Base-by-base conservation (phyloP, 2,888 invertebrate genomes). In the Tenthredo amoena region DNA sequence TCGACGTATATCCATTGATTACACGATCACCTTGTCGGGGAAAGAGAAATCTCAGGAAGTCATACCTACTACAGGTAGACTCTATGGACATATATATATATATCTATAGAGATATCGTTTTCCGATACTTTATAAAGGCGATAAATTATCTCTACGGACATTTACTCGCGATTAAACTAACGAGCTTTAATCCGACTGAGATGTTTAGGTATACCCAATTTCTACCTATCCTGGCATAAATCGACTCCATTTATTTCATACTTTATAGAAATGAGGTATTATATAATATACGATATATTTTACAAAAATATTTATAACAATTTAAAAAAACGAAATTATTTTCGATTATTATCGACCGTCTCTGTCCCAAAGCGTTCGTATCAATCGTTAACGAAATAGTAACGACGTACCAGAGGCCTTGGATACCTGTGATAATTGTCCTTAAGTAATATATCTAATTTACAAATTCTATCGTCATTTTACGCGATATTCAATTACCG, bases 31-130 rank as follows among this genome's bases (percentile, higher is more conserved):
- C 31, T 34, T 71, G 71, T 71, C 37, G 37, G 71, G 10, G 62
- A 12, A 71, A 71, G 34, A 71, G 31, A 71, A 71, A 71, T 71
- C 26, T 71, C 37, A 71, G 71, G 71, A 71, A 71, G 71, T 71
- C 18, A 34, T 34, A 47, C 47, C 15, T 34, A 47, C 47, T 47
- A 15, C 15, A 47, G 47, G 12, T 15, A 15, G 47, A 1, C 15
- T 47, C 12, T 47, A 47, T 15, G 12, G 47, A 12, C 15, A 15
- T 9, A n/a, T 47, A 15, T 9, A n/a, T 58, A 6, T 26, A 26
- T 26, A 0, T 58, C 7, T n/a, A 21, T 26, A 26, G n/a, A 21
- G n/a, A 62, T 62, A 62, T 50, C 50, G n/a, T 62, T 62, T 21
- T 62, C 62, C 10, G 62, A 21, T 62, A 62, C 62, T 62, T 62